A percentile compares a stretch with the other conserved stretches of the same genome.
phyloP scores from a whole-genome alignment of 2,888 invertebrate species.

The Nephrotoma appendiculata region DNA sequence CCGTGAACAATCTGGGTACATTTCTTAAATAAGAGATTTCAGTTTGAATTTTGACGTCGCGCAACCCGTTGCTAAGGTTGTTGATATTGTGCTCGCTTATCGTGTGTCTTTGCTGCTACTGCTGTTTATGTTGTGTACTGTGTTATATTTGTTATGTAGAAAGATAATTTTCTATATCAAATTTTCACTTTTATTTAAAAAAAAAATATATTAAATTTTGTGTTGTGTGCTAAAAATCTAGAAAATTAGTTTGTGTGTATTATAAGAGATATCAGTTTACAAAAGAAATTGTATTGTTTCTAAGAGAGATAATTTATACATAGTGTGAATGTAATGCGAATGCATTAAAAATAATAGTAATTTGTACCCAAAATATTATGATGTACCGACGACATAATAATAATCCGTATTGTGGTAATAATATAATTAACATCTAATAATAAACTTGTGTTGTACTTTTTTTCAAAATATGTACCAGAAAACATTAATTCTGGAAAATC shows the following conservation, averaged over 20 bases:
- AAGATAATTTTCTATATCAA: neutral
- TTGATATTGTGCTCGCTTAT: neutral
- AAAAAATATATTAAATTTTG: neutral
- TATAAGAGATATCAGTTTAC: neutral
- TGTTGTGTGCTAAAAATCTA: neutral
- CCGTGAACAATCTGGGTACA: neutral
- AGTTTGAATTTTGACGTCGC: constrained; percentile 36
- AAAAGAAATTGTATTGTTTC: neutral
- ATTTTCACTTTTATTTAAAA: neutral
- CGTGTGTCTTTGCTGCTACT: neutral
- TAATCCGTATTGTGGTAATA: constrained; percentile 33
- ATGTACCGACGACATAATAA: constrained; percentile 33
- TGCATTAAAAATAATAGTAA: neutral
- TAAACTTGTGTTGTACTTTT: neutral
- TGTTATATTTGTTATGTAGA: neutral
- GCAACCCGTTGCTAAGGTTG: constrained; percentile 29
- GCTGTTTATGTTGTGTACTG: neutral
- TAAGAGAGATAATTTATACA: neutral
- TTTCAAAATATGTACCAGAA: no score
- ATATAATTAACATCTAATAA: neutral
- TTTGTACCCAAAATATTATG: constrained; percentile 6
- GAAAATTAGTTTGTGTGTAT: neutral
- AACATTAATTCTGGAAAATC: no score
- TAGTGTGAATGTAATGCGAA: neutral
- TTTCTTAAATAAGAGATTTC: constrained; percentile 22